Evolutionary conservation across 2,797 vertebrate genomes (phyloP).

Genomic region (Premnoplex brunnescens): DNA sequence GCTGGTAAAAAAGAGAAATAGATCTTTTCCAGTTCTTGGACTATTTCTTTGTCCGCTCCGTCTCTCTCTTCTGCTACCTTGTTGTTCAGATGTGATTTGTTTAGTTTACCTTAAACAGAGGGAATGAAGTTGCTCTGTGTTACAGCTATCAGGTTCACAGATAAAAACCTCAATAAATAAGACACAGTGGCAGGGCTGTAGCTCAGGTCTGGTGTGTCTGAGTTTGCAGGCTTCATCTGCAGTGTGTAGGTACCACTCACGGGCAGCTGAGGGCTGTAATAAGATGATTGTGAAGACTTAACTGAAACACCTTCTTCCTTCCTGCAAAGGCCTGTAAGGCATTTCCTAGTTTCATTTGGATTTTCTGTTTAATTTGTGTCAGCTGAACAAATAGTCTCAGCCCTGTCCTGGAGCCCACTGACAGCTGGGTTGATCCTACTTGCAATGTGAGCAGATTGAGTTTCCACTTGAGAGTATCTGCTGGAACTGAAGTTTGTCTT

Average conservation of each 20-base stretch:
- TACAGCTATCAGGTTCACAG: not conserved
- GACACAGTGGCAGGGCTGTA: not conserved
- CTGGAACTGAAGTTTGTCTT: slow-evolving; percentile 13
- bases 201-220: not conserved
- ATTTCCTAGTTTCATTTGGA: not conserved
- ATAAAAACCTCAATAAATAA: slow-evolving; percentile 8
- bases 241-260: not conserved
- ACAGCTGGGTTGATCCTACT: not conserved
- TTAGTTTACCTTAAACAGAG: slow-evolving; percentile 46
- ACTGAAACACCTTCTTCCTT: not conserved
- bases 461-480: slow-evolving; percentile 30
- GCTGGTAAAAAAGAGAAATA: slow-evolving; percentile 57
- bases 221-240: not conserved
- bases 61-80: not conserved
- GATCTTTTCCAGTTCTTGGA: slow-evolving; percentile 67
- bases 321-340: not conserved
- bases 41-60: slow-evolving; percentile 42
- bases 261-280: not conserved
- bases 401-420: not conserved
- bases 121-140: slow-evolving; percentile 48
- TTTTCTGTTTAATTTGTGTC: not conserved
- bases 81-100: slow-evolving; percentile 29
- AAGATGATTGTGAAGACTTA: not conserved
- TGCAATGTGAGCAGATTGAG: slow-evolving; percentile 26
- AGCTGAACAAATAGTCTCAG: not conserved